phyloP scores from a whole-genome alignment of 2,888 invertebrate species.

The Platycheirus rosarum region DNA sequence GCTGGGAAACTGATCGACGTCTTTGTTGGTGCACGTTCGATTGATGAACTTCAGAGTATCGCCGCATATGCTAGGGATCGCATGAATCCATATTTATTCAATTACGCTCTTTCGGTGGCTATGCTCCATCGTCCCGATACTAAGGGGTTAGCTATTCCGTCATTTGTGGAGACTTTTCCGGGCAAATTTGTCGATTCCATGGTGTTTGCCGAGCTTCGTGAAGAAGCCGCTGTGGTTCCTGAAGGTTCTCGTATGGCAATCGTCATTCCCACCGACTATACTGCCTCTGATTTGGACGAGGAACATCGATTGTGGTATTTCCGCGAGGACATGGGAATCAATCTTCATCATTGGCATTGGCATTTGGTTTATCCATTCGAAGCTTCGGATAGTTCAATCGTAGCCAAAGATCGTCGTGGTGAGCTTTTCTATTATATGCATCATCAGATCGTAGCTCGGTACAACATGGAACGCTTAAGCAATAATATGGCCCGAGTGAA shows the following conservation, averaged over 20 bases:
- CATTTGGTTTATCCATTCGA: conserved; percentile 88
- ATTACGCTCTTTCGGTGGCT: conserved; percentile 89
- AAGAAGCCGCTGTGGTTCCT: conserved; percentile 84
- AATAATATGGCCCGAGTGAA: conserved; percentile 86
- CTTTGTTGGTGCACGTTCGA: conserved; percentile 86
- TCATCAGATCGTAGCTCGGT: conserved; percentile 85
- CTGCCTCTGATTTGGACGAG: conserved; percentile 87
- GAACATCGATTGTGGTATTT: conserved; percentile 91
- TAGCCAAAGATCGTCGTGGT: conserved; percentile 86
- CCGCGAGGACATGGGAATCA: conserved; percentile 82
- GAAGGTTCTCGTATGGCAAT: conserved; percentile 86
- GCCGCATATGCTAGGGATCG: conserved; percentile 87
- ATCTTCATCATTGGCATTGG: conserved; percentile 83
- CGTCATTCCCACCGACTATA: conserved; percentile 85
- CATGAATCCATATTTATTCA: conserved; percentile 89
- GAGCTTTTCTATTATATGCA: conserved; percentile 91
- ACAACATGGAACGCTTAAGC: conserved; percentile 88
- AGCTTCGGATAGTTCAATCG: conserved; percentile 83
- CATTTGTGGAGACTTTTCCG: conserved; percentile 86
- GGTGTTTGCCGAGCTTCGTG: conserved; percentile 84
- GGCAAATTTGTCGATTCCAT: conserved; percentile 85
- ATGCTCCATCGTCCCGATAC: conserved; percentile 86
- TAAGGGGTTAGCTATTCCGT: conserved; percentile 84
- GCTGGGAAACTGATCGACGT: conserved; percentile 86
- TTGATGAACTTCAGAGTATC: conserved; percentile 87